Conservation (phyloP, 2,797 vertebrate genomes). For the Melopsittacus undulatus region DNA sequence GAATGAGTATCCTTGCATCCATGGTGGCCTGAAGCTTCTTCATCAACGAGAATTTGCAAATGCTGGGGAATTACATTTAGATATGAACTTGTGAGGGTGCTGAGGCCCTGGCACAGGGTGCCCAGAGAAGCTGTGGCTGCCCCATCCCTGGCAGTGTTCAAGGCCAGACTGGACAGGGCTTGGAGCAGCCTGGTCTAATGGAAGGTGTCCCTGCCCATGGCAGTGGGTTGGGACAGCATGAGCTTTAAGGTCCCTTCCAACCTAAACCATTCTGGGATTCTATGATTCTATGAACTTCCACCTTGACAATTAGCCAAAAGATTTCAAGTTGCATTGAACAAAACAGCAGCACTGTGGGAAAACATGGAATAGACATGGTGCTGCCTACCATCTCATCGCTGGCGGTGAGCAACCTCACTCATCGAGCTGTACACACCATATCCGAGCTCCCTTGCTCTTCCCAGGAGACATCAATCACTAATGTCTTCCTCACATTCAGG, state of each 20-base stretch:
- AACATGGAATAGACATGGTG: accelerated
- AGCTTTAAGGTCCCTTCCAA: not conserved
- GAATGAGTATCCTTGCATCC: not conserved
- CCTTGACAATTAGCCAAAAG: not conserved
- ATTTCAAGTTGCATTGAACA: not conserved
- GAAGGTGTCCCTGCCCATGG: not conserved
- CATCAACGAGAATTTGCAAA: not conserved
- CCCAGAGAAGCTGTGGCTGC: not conserved
- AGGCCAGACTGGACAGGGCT: not conserved
- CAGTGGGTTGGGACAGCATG: not conserved
- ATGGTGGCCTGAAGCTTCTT: not conserved
- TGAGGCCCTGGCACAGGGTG: not conserved
- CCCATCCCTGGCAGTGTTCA: not conserved
- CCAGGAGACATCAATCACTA: not conserved
- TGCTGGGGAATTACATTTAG: not conserved
- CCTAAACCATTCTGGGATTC: not conserved
- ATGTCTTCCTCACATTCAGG: not conserved
- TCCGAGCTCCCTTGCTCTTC: not conserved
- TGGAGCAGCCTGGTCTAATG: not conserved
- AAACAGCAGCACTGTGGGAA: not conserved
- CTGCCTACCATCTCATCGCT: no score
- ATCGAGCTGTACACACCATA: accelerated
- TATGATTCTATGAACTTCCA: not conserved
- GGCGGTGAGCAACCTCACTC: not conserved
- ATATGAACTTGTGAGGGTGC: not conserved